A percentile compares a stretch with the other conserved stretches of the same genome.
These are phyloP conservation scores for Heliconius sara DNA, from an alignment of 2,888 invertebrate genomes.

Conservation along the genomic window DNA sequence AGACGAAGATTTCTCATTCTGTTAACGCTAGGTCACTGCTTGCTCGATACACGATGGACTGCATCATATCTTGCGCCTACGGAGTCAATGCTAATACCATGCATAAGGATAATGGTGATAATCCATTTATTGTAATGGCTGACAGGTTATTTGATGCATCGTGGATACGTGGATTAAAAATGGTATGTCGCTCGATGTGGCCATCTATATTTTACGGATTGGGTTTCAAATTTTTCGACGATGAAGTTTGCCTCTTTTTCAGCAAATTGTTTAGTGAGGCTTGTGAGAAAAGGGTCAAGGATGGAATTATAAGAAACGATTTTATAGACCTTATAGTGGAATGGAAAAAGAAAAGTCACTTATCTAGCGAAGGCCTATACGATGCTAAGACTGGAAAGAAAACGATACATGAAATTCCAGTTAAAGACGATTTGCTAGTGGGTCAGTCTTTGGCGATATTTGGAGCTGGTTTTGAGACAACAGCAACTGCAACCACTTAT, in stretches of 20 bases:
- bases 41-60: conserved; percentile 65
- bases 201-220: conserved; percentile 63
- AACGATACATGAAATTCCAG: conserved; percentile 54
- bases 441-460: conserved; percentile 82
- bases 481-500: conserved; percentile 57
- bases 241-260: conserved; percentile 56
- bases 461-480: conserved; percentile 66
- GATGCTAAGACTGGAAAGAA: conserved; percentile 53
- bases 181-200: conserved; percentile 58
- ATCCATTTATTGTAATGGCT: conserved; percentile 59
- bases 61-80: conserved; percentile 62
- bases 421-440: conserved; percentile 73
- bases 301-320: conserved; percentile 58
- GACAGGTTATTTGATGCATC: conserved; percentile 56
- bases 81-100: conserved; percentile 63
- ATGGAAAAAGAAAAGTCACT: conserved; percentile 54
- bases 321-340: conserved; percentile 63
- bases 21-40: conserved; percentile 56
- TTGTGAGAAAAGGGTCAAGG: conserved; percentile 56
- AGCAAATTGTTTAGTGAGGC: conserved; percentile 53
- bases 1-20: conserved; percentile 42
- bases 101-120: conserved; percentile 51
- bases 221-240: conserved; percentile 55
- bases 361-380: conserved; percentile 59
- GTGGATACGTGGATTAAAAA: conserved; percentile 54